Conservation (phyloP, 1,140 invertebrate genomes). For the Latrodectus geometricus region DNA sequence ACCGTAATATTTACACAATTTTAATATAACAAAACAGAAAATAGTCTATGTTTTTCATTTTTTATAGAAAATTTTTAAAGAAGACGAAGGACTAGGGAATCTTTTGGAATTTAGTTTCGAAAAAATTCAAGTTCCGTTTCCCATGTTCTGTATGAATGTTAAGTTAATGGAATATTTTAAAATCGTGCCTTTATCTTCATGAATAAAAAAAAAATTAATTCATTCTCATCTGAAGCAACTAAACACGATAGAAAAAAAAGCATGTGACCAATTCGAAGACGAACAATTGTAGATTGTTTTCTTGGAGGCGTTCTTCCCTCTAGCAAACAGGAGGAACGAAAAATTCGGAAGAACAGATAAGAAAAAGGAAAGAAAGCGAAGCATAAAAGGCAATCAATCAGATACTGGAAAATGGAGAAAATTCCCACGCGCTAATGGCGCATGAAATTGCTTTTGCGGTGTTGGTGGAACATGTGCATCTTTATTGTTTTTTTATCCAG, state of each 20-base stretch:
- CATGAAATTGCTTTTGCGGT: slow-evolving; percentile 59
- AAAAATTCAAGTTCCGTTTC: too few species aligned
- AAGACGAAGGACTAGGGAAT: too few species aligned
- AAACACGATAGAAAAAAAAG: not conserved
- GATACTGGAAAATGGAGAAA: slow-evolving; percentile 57
- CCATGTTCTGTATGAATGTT: too few species aligned
- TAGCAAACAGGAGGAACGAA: slow-evolving; percentile 10
- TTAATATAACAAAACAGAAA: too few species aligned
- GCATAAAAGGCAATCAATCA: slow-evolving; percentile 59
- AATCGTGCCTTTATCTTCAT: too few species aligned
- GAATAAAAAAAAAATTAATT: too few species aligned
- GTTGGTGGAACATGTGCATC: slow-evolving; percentile 45
- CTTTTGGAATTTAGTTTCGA: too few species aligned
- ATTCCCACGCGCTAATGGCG: slow-evolving; percentile 59
- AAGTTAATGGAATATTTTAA: too few species aligned
- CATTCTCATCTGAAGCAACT: not conserved
- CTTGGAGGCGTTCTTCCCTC: slow-evolving; percentile 18
- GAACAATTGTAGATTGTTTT: slow-evolving; percentile 33
- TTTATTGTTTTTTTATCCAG: not conserved
- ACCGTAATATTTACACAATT: too few species aligned
- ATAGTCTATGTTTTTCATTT: too few species aligned
- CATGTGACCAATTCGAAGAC: not conserved
- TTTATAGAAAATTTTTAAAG: too few species aligned
- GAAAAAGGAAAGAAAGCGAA: slow-evolving; percentile 12
- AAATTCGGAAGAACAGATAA: slow-evolving; percentile 30